phyloP scores from a whole-genome alignment of 2,113 vertebrate species.

The Notiomystis cincta region DNA sequence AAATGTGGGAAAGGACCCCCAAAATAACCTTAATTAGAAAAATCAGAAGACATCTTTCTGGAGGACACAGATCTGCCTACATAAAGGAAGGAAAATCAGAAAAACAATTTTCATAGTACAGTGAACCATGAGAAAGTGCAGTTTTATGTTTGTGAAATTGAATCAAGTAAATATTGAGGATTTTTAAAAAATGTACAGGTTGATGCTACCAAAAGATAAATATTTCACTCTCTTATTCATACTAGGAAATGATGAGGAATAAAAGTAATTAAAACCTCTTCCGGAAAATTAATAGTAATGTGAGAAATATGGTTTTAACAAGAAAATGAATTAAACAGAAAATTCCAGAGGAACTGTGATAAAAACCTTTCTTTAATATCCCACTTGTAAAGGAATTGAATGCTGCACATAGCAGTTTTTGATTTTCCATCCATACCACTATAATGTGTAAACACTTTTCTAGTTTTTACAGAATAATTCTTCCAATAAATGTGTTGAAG shows the following conservation, averaged over 20 bases:
- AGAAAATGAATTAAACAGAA: not conserved
- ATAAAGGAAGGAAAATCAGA: not conserved
- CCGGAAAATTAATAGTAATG: not conserved
- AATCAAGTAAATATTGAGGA: not conserved
- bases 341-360: not conserved
- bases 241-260: not conserved
- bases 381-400: not conserved
- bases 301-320: not conserved
- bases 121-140: not conserved
- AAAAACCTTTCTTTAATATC: not conserved
- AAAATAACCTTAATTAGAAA: not conserved
- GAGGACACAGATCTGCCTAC: not conserved
- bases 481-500: not conserved
- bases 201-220: not conserved
- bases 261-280: not conserved
- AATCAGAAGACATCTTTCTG: not conserved
- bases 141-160: not conserved
- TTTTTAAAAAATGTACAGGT: fast-evolving
- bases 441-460: not conserved
- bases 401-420: fast-evolving
- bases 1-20: not conserved
- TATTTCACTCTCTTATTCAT: not conserved
- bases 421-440: not conserved
- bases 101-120: not conserved
- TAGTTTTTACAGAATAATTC: not conserved